Conservation (phyloP, 2,797 vertebrate genomes). For the Siniperca undulata region DNA sequence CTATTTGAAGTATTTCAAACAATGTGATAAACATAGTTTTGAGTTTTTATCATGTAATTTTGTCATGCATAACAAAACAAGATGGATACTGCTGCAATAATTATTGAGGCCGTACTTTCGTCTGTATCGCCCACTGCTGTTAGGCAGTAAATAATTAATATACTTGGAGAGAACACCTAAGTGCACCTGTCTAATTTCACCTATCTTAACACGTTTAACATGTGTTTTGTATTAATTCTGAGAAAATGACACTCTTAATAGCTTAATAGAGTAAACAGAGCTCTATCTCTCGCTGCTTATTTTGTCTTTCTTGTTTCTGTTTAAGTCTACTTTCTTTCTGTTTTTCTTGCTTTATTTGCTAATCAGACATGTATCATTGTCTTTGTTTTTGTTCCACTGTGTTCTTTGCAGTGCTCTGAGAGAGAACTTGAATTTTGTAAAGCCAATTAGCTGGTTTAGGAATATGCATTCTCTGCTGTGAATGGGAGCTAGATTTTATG, state of each 20-base stretch:
- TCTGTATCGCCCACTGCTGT: neutral
- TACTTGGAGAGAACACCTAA: no score
- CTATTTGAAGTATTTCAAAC: neutral
- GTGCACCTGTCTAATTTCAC: neutral
- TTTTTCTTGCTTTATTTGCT: neutral
- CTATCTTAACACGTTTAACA: neutral
- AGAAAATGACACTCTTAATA: neutral
- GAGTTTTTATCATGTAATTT: neutral
- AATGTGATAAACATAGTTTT: neutral
- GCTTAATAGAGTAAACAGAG: neutral
- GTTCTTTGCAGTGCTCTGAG: neutral
- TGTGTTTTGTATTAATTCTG: neutral
- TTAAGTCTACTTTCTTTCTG: neutral
- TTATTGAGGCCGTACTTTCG: neutral
- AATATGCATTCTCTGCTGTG: neutral
- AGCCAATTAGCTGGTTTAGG: neutral
- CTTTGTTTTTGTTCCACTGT: neutral
- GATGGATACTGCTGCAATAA: neutral
- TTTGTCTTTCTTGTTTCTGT: neutral
- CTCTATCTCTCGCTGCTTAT: neutral
- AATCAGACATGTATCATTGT: neutral
- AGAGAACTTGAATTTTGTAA: neutral
- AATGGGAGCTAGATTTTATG: neutral
- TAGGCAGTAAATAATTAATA: neutral
- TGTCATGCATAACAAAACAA: slow-evolving; percentile 16